Evolutionary conservation across 53 echinoderm and acorn worm genomes (phyloP).

Genomic region (Apostichopus leukothele): DNA sequence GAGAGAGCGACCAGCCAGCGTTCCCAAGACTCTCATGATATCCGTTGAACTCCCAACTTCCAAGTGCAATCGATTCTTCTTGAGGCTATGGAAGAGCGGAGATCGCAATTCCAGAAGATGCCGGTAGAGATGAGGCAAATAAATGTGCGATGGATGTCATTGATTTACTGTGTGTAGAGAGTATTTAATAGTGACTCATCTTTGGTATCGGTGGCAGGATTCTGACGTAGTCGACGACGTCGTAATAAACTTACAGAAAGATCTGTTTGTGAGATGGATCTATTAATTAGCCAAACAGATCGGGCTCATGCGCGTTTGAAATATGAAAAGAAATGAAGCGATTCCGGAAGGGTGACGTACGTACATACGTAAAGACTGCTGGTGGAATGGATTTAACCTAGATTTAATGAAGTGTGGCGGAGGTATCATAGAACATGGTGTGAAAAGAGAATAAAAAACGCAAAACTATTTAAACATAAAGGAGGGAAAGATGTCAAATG

Average conservation of each 20-base stretch:
- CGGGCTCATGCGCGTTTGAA: not conserved
- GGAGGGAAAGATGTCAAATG: no score
- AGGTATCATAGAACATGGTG: no score
- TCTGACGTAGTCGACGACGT: not conserved
- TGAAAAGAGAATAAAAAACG: no score
- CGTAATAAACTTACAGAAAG: not conserved
- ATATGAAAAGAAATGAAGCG: not conserved
- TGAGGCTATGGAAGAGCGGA: not conserved
- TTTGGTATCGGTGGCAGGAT: not conserved
- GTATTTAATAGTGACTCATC: slow-evolving; percentile 8
- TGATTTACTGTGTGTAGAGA: slow-evolving; percentile 22
- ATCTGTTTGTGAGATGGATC: not conserved
- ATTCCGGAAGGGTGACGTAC: slow-evolving; percentile 13
- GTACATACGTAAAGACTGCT: not conserved
- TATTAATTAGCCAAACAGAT: not conserved
- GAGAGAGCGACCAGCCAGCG: not conserved
- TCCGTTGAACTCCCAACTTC: slow-evolving; percentile 1
- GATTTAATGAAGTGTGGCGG: not conserved
- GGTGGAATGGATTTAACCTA: not conserved
- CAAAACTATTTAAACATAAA: no score
- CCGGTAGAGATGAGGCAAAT: not conserved
- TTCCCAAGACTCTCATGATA: slow-evolving; percentile 13
- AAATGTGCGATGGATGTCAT: slow-evolving; percentile 5
- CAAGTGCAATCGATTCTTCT: slow-evolving; percentile 41
- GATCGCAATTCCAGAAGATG: not conserved